Conservation (phyloP, 2,888 invertebrate species). For the Hedya salicella region DNA sequence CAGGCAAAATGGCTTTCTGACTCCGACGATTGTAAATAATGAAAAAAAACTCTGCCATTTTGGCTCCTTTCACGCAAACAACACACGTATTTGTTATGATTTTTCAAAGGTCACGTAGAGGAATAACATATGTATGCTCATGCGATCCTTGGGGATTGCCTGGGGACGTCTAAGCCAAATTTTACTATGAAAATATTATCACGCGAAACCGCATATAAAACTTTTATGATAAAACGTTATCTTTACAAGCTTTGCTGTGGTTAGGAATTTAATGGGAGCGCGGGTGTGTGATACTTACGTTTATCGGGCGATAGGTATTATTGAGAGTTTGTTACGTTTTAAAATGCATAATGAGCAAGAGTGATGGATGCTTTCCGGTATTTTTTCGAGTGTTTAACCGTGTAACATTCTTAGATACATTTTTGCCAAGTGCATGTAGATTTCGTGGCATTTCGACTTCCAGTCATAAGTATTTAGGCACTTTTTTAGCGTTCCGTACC, state of each 20-base stretch:
- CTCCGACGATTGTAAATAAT: constrained; percentile 39
- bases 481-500: no score
- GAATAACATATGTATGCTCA: constrained; percentile 60
- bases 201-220: constrained; percentile 40
- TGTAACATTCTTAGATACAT: no score
- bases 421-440: no score
- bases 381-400: no score
- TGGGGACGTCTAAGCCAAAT: constrained; percentile 58
- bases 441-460: no score
- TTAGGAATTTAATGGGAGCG: neutral
- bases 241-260: constrained; percentile 18
- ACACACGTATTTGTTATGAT: constrained; percentile 36
- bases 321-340: no score
- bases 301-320: no score
- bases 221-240: constrained; percentile 43
- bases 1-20: constrained; percentile 22
- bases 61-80: constrained; percentile 36
- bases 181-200: constrained; percentile 69
- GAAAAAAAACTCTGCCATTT: constrained; percentile 35
- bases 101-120: constrained; percentile 61
- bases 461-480: no score
- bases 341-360: no score
- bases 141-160: constrained; percentile 62
- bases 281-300: no score
- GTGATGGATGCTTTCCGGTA: no score